Evolutionary conservation across 2,888 invertebrate species (phyloP), one percentile per base, ranked within the genome.

Genomic region (Calliopum simillimum): DNA sequence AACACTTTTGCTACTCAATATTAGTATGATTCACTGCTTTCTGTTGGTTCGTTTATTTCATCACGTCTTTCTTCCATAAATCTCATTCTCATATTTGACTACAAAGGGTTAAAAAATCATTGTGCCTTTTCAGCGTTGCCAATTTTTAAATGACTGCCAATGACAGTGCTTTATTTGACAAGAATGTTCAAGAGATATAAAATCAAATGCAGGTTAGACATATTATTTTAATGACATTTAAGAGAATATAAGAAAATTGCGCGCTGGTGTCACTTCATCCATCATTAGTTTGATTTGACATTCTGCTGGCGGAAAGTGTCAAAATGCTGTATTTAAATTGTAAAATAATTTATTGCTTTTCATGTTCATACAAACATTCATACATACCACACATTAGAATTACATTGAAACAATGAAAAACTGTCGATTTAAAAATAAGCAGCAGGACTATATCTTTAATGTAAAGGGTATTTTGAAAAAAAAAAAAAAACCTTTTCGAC

Each of bases 221-320:
- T 47, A 43, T 21, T 46, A 21, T 14, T 33, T 33, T 11, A 64
- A n/a, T 51, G 23, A 64, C 41, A 41, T 8, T n/a, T 47, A 33
- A 33, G 33, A 33, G 33, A 33, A 8, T 8, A 33, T 8, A 33
- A 33, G 33, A 8, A 33, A 33, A 33, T 33, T 33, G 33, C 33
- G n/a, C n/a, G 33, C 8, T 33, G 1, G 6, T 33, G 33, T 8
- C 33, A 56, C 14, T 53, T 64, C 64, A 64, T 64, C 53, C 43
- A 33, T 64, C 64, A 53, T 64, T 64, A 53, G 41, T 41, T 64
- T 64, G 41, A 64, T 64, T 64, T 64, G 64, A 53, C 64, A 53
- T 41, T 33, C 8, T 33, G 33, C 8, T 64, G 16, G 64, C 49
- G 43, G 53, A 43, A 19, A 41, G 14, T 64, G 64, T 64, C 64